Evolutionary conservation across 2,113 vertebrate species (phyloP), one percentile per base, ranked within the genome.

Genomic region (Poeciliopsis occidentalis): DNA sequence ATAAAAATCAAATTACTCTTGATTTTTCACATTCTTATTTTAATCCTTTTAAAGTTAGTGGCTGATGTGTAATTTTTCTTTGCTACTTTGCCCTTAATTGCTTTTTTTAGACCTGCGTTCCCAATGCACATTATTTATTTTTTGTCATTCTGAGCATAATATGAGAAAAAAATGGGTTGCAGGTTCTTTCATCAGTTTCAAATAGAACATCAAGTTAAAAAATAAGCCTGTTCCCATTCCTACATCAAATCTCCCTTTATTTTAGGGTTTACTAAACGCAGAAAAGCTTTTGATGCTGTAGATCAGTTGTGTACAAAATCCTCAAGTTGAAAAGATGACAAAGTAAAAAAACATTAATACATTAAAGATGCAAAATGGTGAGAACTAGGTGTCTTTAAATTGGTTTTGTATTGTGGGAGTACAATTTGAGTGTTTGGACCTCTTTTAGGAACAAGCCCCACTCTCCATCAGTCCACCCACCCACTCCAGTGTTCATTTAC

Each of bases 401-500:
- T 27, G 31, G 26, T 37, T 76, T n/a, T n/a, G 39, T 47, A 71
- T 27, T 64, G 67, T 34, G 32, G 44, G 71, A 60, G 67, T 64
- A 69, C 71, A 69, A 72, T 34, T 7, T 68, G n/a, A 70, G 70
- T 69, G 66, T 2, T 17, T 26, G 37, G 64, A 27, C 64, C 64
- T 41, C 34, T 73, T 47, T 68, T 80, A 34, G 24, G 44, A 29
- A 73, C 66, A 57, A 29, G 34, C 64, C 66, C 69, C 64, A 19
- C 61, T 57, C 39, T 75, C 32, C 71, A 73, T 84, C 72, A 76
- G 68, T 34, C 64, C 77, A 77, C 84, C 89, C 69, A 87, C 88
- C 73, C 80, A 84, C 78, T 71, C 82, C 1, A 0, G 24, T 64
- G 74, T 86, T 83, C 85, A 82, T 89, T 83, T 87, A 83, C 72